Evolutionary conservation across 2,113 vertebrate genomes (phyloP).

Genomic region (Thomomys bottae): DNA sequence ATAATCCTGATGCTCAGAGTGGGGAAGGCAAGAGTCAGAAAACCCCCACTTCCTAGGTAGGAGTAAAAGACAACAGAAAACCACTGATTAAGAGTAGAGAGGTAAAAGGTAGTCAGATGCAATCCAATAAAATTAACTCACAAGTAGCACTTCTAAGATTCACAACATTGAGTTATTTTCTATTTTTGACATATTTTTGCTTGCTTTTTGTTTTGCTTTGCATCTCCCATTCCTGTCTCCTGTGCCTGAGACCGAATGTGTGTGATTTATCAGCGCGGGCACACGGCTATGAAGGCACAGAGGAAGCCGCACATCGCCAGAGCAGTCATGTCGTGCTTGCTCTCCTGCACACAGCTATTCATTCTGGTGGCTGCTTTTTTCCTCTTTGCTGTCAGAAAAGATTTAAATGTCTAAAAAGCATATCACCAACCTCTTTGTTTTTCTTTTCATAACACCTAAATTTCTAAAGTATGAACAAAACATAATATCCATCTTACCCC

Average conservation of each 20-base stretch:
- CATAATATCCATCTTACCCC: background rate
- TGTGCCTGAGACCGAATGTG: constrained; percentile 39
- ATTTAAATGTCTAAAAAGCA: constrained; percentile 66
- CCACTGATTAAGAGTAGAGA: background rate
- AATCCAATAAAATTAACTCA: background rate
- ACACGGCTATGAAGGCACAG: constrained; percentile 55
- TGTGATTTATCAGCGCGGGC: constrained; percentile 74
- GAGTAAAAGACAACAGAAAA: background rate
- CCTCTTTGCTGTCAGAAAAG: constrained; percentile 46
- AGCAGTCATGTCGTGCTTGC: background rate
- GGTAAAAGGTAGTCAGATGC: constrained; percentile 48
- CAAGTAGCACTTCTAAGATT: constrained; percentile 5
- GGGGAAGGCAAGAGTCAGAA: background rate
- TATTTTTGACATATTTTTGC: constrained; percentile 35
- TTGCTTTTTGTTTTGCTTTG: background rate
- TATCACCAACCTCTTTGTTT: constrained; percentile 12
- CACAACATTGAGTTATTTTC: no score
- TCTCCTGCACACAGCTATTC: background rate
- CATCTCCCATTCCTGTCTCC: constrained; percentile 43
- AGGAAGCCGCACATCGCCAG: background rate
- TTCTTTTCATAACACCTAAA: constrained; percentile 36
- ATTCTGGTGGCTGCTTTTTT: constrained; percentile 17
- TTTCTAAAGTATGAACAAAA: constrained; percentile 1
- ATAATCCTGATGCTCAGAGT: constrained; percentile 46
- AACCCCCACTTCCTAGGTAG: background rate